Evolutionary conservation across 2,888 invertebrate genomes (phyloP), one percentile per base, ranked within the genome.

Genomic region (Chrysodeixis includens): DNA sequence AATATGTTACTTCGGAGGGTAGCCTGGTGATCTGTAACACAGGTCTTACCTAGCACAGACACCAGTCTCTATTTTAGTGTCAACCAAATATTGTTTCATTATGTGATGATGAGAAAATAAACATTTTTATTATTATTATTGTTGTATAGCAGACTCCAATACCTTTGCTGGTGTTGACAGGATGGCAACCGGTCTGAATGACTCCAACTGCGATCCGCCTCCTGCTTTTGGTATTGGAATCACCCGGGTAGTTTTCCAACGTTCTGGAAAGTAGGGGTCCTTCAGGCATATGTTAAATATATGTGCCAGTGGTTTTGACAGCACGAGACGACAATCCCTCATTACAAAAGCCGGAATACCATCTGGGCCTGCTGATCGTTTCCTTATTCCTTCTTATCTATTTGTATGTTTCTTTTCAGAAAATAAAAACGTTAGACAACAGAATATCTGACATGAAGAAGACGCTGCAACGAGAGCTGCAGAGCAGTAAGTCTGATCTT

Each of bases 391-490:
- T n/a, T n/a, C n/a, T n/a, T n/a, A n/a, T n/a, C n/a, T n/a, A n/a
- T n/a, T n/a, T n/a, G n/a, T n/a, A n/a, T n/a, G n/a, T n/a, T n/a
- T 57, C 12, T 51, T 91, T 95, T 46, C 89, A 98, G 98, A 97
- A 97, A 92, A 97, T 99, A 81, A 98, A 98, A 94, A 97, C 97
- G 18, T 96, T 98, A 83, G 98, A 99, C 89, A 97, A 98, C 90
- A 96, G 98, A 79, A 93, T 99, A 88, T 96, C 97, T 20, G 99
- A 99, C 87, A 97, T 99, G 96, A 98, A 98, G 90, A 99, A 99
- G 90, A 98, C 98, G 0, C 94, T 99, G 59, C 98, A 99, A 86
- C 96, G 97, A 74, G 99, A 99, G 91, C 93, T 99, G 62, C 96
- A 96, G 81, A 96, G 96, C 81, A 96, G 95, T 80, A 96, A 96